phyloP scores from a whole-genome alignment of 35 echinoderm and acorn worm genomes.

The Ophioderma brevispina region DNA sequence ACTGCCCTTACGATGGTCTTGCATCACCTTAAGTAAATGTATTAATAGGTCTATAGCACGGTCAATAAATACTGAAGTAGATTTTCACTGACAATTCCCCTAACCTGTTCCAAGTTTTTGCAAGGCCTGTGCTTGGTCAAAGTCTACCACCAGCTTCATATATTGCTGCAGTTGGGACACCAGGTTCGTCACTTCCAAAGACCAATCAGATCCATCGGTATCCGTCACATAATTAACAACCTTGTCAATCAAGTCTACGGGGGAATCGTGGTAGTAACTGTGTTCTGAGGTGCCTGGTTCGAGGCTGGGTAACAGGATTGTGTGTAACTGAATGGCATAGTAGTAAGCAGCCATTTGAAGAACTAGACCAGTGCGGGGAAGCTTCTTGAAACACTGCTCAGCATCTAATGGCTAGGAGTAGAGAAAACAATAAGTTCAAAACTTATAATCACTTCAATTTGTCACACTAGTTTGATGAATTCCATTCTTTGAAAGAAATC shows the following conservation, averaged over 20 bases:
- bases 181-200: constrained; percentile 39
- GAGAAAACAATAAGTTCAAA: not conserved
- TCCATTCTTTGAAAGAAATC: no score
- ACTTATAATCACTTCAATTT: no score
- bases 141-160: constrained; percentile 81
- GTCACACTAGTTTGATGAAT: no score
- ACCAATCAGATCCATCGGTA: constrained; percentile 69
- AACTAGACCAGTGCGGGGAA: constrained; percentile 78
- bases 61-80: no score
- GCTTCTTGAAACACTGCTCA: constrained; percentile 79
- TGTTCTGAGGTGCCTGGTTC: constrained; percentile 17
- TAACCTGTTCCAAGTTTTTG: constrained; percentile 84
- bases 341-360: constrained; percentile 87
- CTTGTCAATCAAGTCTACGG: constrained; percentile 55
- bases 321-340: constrained; percentile 80
- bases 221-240: constrained; percentile 61
- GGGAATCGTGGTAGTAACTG: constrained; percentile 30
- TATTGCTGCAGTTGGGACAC: constrained; percentile 64
- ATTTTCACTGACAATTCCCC: not conserved
- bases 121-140: constrained; percentile 85
- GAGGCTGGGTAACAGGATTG: constrained; percentile 20
- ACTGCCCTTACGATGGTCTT: no score
- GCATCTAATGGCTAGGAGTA: constrained; percentile 77
- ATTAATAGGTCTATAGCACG: no score
- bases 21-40: no score